Conservation (phyloP, 2,888 invertebrate genomes). For the Dromius quadrimaculatus region DNA sequence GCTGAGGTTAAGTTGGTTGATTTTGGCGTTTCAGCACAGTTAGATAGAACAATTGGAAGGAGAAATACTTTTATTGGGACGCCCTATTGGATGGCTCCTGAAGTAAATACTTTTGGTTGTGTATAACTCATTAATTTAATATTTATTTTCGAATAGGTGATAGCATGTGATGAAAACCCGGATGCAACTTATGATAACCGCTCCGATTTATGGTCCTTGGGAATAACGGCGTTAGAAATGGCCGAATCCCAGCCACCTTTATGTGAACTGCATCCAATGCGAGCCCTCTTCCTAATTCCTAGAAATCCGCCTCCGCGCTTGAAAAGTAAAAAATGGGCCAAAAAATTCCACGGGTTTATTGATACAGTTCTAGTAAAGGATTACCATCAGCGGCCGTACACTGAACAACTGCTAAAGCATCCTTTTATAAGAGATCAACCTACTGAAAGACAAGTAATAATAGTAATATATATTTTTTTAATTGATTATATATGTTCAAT, state of each 20-base stretch:
- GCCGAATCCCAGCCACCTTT: conserved; percentile 99
- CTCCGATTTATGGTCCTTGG: conserved; percentile 90
- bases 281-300: conserved; percentile 97
- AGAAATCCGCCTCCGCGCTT: conserved; percentile 97
- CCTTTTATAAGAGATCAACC: conserved; percentile 99
- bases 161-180: conserved; percentile 99
- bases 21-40: conserved; percentile 99
- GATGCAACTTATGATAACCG: conserved; percentile 99
- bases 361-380: conserved; percentile 97
- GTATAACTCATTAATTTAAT: too few species aligned
- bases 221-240: conserved; percentile 99
- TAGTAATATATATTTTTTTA: neutral
- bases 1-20: conserved; percentile 92
- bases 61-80: conserved; percentile 99
- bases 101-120: too few species aligned
- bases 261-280: conserved; percentile 99
- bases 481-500: neutral
- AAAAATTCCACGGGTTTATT: conserved; percentile 97
- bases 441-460: conserved; percentile 85
- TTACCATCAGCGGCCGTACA: conserved; percentile 98
- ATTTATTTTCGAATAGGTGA: too few species aligned
- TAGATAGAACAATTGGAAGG: conserved; percentile 98
- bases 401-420: conserved; percentile 97
- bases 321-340: conserved; percentile 98
- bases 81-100: conserved; percentile 99